phyloP scores from a whole-genome alignment of 1,140 invertebrate species.

The Drosophila tristis region DNA sequence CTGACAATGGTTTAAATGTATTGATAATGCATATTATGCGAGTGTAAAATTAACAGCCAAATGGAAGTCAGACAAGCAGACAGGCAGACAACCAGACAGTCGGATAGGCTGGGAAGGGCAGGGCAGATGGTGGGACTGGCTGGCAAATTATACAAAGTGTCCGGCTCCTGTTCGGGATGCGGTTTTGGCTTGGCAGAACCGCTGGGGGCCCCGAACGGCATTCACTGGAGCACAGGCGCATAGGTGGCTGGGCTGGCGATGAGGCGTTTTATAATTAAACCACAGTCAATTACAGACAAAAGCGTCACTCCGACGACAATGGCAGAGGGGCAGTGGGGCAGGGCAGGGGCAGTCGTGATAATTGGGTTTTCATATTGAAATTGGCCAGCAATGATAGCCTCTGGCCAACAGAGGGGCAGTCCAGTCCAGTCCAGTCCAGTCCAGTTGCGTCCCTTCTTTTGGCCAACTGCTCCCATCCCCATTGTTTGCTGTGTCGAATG shows the following conservation, averaged over 20 bases:
- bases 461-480: background rate
- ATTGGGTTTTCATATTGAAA: constrained; percentile 79
- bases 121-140: background rate
- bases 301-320: constrained; percentile 66
- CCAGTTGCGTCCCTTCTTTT: constrained; percentile 5
- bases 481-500: background rate
- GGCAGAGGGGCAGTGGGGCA: background rate
- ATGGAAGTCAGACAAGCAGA: constrained; percentile 37
- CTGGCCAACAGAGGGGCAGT: constrained; percentile 6
- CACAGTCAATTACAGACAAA: constrained; percentile 82
- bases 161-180: constrained; percentile 47
- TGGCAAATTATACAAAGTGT: constrained; percentile 70
- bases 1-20: constrained; percentile 80
- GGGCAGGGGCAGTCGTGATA: constrained; percentile 66
- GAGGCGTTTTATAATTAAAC: constrained; percentile 82
- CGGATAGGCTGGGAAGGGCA: no score
- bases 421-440: background rate
- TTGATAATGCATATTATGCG: constrained; percentile 79
- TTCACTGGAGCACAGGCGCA: background rate
- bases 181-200: constrained; percentile 53
- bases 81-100: constrained; percentile 33
- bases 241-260: constrained; percentile 19
- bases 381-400: constrained; percentile 40
- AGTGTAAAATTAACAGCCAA: constrained; percentile 72
- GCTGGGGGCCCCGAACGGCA: background rate